These are phyloP conservation scores for Lytechinus variegatus DNA, from an alignment of 35 echinoderm and acorn worm species.

Conservation along the genomic window DNA sequence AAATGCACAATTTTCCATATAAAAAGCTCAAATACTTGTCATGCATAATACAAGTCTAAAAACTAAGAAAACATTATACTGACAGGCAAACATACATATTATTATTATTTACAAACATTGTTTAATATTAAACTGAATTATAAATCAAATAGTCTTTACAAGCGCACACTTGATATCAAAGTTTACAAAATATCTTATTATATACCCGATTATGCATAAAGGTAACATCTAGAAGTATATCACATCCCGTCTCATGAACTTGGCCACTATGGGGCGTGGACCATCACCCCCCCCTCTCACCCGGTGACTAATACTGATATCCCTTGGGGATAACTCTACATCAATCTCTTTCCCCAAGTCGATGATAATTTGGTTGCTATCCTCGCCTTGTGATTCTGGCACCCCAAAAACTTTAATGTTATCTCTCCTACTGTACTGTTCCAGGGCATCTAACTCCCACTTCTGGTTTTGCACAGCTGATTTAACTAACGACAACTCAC, in stretches of 20 bases:
- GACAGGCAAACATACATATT: no score
- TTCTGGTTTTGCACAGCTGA: constrained; percentile 34
- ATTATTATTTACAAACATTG: no score
- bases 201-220: no score
- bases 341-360: constrained; percentile 18
- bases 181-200: no score
- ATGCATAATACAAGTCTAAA: no score
- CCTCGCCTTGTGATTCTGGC: constrained; percentile 29
- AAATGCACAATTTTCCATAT: no score
- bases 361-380: constrained; percentile 15
- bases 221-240: no score
- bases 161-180: no score
- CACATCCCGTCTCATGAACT: constrained; percentile 2
- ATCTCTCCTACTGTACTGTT: constrained; percentile 23
- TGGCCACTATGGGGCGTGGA: constrained; percentile 30
- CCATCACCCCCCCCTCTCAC: constrained; percentile 8
- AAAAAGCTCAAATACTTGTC: no score
- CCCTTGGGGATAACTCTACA: not conserved
- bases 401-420: constrained; percentile 11
- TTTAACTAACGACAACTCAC: not conserved
- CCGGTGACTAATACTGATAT: constrained; percentile 20
- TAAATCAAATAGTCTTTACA: no score
- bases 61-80: no score
- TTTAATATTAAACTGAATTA: no score
- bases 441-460: constrained; percentile 29